A percentile compares a stretch with the other conserved stretches of the same genome.
Evolutionary conservation across 2,797 vertebrate genomes (phyloP).

Genomic region (Sebastes itinus): DNA sequence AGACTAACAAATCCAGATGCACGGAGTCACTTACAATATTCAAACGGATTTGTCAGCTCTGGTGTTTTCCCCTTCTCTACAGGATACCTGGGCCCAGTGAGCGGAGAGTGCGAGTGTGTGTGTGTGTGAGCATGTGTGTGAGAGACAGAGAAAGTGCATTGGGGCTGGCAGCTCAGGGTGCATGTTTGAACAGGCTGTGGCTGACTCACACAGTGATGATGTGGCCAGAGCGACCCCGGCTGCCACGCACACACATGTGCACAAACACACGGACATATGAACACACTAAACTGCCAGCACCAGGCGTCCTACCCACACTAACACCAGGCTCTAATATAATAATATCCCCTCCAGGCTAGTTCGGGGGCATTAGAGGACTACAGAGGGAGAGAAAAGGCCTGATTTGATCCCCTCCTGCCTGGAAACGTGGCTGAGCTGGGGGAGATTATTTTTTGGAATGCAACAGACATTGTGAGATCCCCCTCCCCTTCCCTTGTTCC

Average conservation of each 20-base stretch:
- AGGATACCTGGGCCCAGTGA: slow-evolving; percentile 59
- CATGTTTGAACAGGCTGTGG: slow-evolving; percentile 82
- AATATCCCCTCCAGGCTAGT: slow-evolving; percentile 78
- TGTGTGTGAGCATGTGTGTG: slow-evolving; percentile 16
- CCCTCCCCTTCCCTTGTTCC: slow-evolving; percentile 65
- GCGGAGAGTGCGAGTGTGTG: background rate
- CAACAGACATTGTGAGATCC: slow-evolving; percentile 81
- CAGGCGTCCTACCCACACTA: slow-evolving; percentile 67
- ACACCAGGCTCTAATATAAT: slow-evolving; percentile 77
- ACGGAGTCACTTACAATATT: slow-evolving; percentile 40
- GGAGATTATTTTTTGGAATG: slow-evolving; percentile 84
- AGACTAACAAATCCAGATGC: slow-evolving; percentile 54
- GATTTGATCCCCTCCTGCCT: slow-evolving; percentile 79
- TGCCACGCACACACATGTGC: slow-evolving; percentile 64
- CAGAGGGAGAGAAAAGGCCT: slow-evolving; percentile 74
- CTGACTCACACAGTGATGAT: slow-evolving; percentile 81
- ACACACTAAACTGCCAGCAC: slow-evolving; percentile 71
- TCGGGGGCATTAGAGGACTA: slow-evolving; percentile 77
- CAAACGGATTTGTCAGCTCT: slow-evolving; percentile 29
- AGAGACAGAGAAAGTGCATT: slow-evolving; percentile 61
- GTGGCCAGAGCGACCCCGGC: slow-evolving; percentile 79
- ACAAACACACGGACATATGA: slow-evolving; percentile 60
- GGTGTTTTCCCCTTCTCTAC: slow-evolving; percentile 42
- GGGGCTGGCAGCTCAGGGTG: slow-evolving; percentile 78
- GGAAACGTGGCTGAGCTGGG: slow-evolving; percentile 81